phyloP scores from a whole-genome alignment of 2,888 invertebrate species.

The Portevinia maculata region DNA sequence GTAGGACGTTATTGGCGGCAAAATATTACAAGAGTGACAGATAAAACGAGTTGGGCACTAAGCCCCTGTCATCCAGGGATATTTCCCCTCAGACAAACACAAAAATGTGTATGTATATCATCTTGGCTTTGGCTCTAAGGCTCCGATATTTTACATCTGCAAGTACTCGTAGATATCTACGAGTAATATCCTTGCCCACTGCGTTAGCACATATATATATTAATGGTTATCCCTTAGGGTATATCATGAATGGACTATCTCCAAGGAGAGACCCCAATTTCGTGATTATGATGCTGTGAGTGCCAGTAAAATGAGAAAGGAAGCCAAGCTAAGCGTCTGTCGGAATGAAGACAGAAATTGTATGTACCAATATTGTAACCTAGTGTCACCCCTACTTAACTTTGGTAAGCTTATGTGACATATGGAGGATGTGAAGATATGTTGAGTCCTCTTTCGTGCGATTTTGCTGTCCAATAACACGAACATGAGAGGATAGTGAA shows the following conservation, averaged over 20 bases:
- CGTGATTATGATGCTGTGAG: conserved; percentile 56
- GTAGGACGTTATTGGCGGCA: conserved; percentile 40
- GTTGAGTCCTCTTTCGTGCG: conserved; percentile 34
- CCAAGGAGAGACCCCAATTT: conserved; percentile 27
- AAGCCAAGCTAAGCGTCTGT: conserved; percentile 21
- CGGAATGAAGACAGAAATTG: conserved; percentile 51
- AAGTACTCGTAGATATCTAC: neutral
- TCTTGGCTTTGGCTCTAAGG: conserved; percentile 35
- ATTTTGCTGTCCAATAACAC: conserved; percentile 49
- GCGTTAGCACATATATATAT: neutral
- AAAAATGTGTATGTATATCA: conserved; percentile 30
- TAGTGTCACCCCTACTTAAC: conserved; percentile 39
- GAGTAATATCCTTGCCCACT: conserved; percentile 5
- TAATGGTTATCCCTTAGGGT: conserved; percentile 22
- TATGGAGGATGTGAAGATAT: conserved; percentile 48
- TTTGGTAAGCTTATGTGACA: conserved; percentile 60
- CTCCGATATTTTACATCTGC: neutral
- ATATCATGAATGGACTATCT: conserved; percentile 25
- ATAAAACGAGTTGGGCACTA: conserved; percentile 63
- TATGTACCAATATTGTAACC: conserved; percentile 60
- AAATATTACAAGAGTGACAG: conserved; percentile 60
- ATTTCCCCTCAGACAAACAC: conserved; percentile 34
- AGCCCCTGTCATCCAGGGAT: conserved; percentile 41
- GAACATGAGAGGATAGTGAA: conserved; percentile 16
- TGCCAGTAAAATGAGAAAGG: conserved; percentile 9